Base-by-base conservation (phyloP, 2,113 vertebrate genomes). In the Gobius niger region DNA sequence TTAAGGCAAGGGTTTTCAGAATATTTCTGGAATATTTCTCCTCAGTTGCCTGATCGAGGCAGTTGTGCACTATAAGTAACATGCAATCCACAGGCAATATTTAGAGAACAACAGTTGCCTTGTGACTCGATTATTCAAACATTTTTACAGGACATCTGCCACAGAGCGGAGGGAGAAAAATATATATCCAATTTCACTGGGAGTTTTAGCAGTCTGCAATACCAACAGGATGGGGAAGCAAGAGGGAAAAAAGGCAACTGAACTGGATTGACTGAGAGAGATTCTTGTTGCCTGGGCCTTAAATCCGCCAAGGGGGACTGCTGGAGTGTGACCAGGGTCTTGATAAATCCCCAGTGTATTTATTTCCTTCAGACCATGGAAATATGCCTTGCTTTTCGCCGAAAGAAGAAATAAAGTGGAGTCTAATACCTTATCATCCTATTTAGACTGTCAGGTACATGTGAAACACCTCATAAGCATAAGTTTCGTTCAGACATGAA, bases 281-380 rank as follows among this genome's bases (percentile, higher is more conserved):
- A 83, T 83, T 83, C 73, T 72, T 76, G 80, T 83, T 75, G 65
- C 67, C 56, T 50, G 83, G 74, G 78, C 87, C 86, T 83, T 90
- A 87, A 89, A 91, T 90, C 85, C 80, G 61, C 75, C 70, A 67
- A 71, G 75, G 84, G 83, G 68, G 83, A 88, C 86, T 76, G 78
- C 70, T 82, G 82, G 81, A 84, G 87, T 90, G 90, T 91, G 90
- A 91, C 85, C 81, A 75, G 76, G 80, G 86, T 81, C 85, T 89
- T 87, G 67, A 88, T 91, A 92, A 90, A 91, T 90, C 83, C 87
- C 81, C 65, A 69, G 77, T 62, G 61, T 56, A 82, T 91, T 86
- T 83, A 90, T 88, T 90, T 84, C 89, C 79, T 81, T 70, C 67
- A 79, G 87, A 87, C 80, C 74, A 56, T 75, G 73, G 78, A 66